Conservation (phyloP, 2,113 vertebrate genomes). For the Rhinolophus sinicus region DNA sequence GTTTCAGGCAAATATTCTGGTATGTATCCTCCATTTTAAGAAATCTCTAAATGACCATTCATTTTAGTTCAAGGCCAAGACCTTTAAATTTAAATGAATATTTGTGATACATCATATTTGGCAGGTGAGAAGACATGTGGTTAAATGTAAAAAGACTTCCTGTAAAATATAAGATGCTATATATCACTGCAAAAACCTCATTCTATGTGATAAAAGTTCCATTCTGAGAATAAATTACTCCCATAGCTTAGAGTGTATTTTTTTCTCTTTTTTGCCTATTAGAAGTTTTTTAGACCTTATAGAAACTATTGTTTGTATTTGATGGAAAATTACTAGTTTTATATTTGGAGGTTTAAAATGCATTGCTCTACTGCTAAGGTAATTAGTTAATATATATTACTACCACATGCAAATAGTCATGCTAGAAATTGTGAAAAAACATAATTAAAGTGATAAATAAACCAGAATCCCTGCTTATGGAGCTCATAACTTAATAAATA, state of each 20-base stretch:
- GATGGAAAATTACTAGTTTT: neutral
- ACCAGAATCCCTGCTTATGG: neutral
- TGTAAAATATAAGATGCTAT: neutral
- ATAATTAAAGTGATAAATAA: neutral
- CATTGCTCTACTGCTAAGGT: neutral
- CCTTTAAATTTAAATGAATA: conserved; percentile 30
- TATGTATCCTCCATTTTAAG: neutral
- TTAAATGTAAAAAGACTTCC: neutral
- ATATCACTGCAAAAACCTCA: neutral
- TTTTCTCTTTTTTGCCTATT: neutral
- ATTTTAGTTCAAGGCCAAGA: conserved; percentile 45
- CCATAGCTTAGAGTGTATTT: neutral
- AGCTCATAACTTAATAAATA: neutral
- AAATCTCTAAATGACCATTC: neutral
- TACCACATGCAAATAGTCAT: neutral
- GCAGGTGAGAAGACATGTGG: neutral
- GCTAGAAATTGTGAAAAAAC: neutral
- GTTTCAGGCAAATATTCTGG: neutral
- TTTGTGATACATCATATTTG: conserved; percentile 22
- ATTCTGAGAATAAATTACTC: conserved; percentile 24
- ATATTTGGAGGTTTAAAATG: neutral
- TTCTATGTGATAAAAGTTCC: neutral
- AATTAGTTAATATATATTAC: neutral
- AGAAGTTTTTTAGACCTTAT: neutral
- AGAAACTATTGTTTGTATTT: neutral